phyloP scores from a whole-genome alignment of 2,797 vertebrate species.

The Neomorphus geoffroyi region DNA sequence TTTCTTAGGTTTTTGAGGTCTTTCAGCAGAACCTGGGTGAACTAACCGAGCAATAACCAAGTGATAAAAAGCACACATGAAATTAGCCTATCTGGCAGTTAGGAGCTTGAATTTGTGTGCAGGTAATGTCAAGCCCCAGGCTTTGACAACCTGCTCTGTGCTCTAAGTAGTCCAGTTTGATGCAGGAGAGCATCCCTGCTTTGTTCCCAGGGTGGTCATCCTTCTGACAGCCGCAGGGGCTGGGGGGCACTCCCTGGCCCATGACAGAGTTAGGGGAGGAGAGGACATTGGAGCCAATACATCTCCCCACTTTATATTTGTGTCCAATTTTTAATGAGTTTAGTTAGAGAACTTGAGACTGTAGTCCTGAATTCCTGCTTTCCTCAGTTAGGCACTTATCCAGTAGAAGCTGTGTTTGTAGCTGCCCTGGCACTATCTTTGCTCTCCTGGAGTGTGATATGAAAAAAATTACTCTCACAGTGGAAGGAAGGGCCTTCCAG shows the following conservation, averaged over 20 bases:
- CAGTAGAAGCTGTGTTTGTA: constrained; percentile 21
- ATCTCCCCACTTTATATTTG: background rate
- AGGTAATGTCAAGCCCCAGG: rapidly evolving
- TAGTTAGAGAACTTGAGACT: background rate
- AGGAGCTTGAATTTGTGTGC: background rate
- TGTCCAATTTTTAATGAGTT: constrained; percentile 15
- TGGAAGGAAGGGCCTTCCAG: background rate
- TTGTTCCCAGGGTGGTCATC: background rate
- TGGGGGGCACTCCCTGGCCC: background rate
- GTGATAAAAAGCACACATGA: background rate
- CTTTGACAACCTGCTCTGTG: background rate
- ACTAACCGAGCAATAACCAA: background rate
- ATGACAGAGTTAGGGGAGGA: background rate
- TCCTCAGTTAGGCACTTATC: constrained; percentile 7
- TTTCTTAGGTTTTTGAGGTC: background rate
- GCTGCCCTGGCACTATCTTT: constrained; percentile 46
- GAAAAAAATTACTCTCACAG: background rate
- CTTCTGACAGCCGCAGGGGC: background rate
- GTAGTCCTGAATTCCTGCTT: background rate
- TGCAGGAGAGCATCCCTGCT: background rate
- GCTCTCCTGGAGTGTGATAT: background rate
- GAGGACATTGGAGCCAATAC: background rate
- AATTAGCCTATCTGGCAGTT: background rate
- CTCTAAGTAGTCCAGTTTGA: background rate
- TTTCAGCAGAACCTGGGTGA: background rate